These are phyloP conservation scores for Mormyrus hasselquistii DNA, from an alignment of 2,797 vertebrate genomes.

Conservation along the genomic window DNA sequence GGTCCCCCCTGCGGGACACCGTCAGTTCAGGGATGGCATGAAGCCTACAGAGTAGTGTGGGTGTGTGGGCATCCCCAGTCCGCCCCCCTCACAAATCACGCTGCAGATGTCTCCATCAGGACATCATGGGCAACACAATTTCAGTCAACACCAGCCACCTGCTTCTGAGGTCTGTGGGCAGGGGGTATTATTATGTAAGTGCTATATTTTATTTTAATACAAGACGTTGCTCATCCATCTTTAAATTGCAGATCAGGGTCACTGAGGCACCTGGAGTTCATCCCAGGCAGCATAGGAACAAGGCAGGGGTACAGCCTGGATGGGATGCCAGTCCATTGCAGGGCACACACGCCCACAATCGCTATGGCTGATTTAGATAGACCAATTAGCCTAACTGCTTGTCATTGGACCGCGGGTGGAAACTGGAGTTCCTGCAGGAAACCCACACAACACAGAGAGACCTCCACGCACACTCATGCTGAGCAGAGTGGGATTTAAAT, in stretches of 20 bases:
- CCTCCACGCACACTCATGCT: not conserved
- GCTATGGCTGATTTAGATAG: not conserved
- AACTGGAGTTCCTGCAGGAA: not conserved
- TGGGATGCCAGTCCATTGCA: not conserved
- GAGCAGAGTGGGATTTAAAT: not conserved
- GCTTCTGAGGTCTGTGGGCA: not conserved
- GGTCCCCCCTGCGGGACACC: not conserved
- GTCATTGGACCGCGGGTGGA: not conserved
- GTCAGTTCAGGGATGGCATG: not conserved
- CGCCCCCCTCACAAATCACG: not conserved
- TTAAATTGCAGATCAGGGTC: not conserved
- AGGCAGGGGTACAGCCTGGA: not conserved
- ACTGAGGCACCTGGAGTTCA: not conserved
- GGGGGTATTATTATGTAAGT: not conserved
- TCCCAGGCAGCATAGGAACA: not conserved
- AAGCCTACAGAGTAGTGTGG: not conserved
- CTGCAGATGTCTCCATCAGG: slow-evolving; percentile 11
- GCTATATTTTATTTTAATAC: not conserved
- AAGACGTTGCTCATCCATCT: not conserved
- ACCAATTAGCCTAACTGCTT: not conserved
- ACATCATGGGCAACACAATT: not conserved
- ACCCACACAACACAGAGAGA: not conserved
- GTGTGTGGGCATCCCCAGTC: not conserved
- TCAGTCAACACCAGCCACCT: not conserved
- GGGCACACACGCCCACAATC: not conserved